Evolutionary conservation across 2,888 invertebrate genomes (phyloP), one percentile per base, ranked within the genome.

Genomic region (Helicoverpa assulta): DNA sequence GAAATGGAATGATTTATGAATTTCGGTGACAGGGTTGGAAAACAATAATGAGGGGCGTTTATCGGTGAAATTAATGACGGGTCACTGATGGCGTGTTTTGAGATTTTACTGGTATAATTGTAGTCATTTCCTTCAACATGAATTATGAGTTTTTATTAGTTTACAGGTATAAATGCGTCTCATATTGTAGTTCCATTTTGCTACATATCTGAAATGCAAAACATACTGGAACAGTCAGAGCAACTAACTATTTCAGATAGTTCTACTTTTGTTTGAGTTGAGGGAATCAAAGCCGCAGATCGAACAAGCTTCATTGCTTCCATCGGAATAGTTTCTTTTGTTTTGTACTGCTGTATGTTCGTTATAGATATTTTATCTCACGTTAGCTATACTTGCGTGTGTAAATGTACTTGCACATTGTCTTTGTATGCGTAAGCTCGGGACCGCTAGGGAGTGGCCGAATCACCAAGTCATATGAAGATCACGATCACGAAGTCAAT

Each of bases 1-100:
- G 64, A 73, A 74, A 66, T 43, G 58, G 67, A 73, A 59, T 69
- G 67, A 67, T 83, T 78, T 74, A 75, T 69, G 65, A 37, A 54
- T 70, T 66, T 50, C 18, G 50, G 51, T 80, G 76, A 54, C 53
- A 60, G 62, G 2, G 47, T 66, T 18, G n/a, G 33, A 59, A 62
- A 56, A 37, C 62, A 18, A 40, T 65, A 64, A 47, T 67, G 52
- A 19, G 62, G 21, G 61, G 64, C 61, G 29, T 61, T 68, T 75
- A 62, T 55, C 1, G 61, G 53, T 50, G 51, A 40, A 18, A 29
- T 10, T 47, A 37, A 58, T 47, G 55, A 37, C 19, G 18, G 21
- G 52, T 14, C 40, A 40, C 29, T n/a, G 8, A 12, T 29, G 26
- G 26, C 26, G 3, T 54, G 29, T 57, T 47, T 26, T 7, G 26